These are phyloP conservation scores for Trichomalopsis sarcophagae DNA, from an alignment of 1,140 invertebrate species.

Conservation along the genomic window DNA sequence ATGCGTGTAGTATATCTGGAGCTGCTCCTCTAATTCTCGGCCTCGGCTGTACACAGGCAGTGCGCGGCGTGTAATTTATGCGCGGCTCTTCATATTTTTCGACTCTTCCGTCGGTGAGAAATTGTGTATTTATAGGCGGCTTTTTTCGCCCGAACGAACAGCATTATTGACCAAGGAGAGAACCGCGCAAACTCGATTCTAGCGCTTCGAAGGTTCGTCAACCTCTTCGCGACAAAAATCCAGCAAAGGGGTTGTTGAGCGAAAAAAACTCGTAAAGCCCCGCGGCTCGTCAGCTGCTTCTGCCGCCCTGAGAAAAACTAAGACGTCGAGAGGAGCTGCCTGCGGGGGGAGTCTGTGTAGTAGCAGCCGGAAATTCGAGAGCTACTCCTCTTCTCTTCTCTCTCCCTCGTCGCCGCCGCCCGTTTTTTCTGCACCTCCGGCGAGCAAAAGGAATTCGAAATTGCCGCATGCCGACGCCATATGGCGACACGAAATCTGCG, in stretches of 20 bases:
- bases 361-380: slow-evolving; percentile 25
- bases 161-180: too few species aligned
- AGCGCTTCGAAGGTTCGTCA: too few species aligned
- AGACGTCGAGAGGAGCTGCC: too few species aligned
- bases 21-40: neutral
- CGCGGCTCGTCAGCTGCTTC: too few species aligned
- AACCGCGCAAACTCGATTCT: too few species aligned
- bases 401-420: neutral
- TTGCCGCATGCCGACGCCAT: slow-evolving; percentile 56
- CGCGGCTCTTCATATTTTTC: neutral
- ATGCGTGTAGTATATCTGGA: neutral
- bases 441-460: slow-evolving; percentile 48
- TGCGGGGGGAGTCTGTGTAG: too few species aligned
- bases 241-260: too few species aligned
- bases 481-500: slow-evolving; percentile 50
- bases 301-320: too few species aligned
- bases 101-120: neutral
- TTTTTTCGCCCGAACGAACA: too few species aligned
- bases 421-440: neutral
- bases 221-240: too few species aligned
- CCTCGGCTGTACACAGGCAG: neutral
- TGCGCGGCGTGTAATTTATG: slow-evolving; percentile 16
- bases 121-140: too few species aligned
- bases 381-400: slow-evolving; percentile 15
- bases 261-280: too few species aligned